Base-by-base conservation (phyloP, 2,888 invertebrate genomes). In the Urechis unicinctus region DNA sequence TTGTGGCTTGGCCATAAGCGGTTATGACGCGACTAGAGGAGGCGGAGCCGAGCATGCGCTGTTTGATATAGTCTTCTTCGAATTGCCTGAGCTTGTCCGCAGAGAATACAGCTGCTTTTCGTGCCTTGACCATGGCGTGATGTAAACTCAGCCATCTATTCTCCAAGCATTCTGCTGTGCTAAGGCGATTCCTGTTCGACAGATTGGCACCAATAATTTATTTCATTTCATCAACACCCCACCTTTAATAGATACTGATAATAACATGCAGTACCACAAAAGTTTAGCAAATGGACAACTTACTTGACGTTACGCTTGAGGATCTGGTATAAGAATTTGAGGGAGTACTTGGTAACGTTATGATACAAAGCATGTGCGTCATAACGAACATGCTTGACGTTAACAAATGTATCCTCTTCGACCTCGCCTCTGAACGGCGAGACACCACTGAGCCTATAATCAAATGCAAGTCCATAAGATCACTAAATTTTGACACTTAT, bases 101-200 rank as follows among this genome's bases (percentile, higher is more conserved):
- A 55, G 89, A 82, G 82, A 95, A 94, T 61, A 88, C 82, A 29
- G 91, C 88, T 55, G 90, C 82, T 77, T 95, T 93, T 31, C 95
- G 83, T 78, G 92, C 90, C 79, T 88, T 89, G 69, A 91, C 88
- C 88, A 95, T 91, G 75, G 87, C 90, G 77, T 95, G 93, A 41
- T 89, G 88, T 44, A 91, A 88, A 67, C 90, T 83, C 55, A 98
- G 83, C 96, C 97, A 97, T 77, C 94, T 86, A 79, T 96, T 94
- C 75, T 95, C 94, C 75, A 91, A 85, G 71, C 93, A 93, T 79
- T 97, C 96, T 77, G 95, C 95, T 0, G 90, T 87, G 48, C 88
- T 85, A 61, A 96, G 93, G 70, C 97, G 84, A 85, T 96, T 95
- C 66, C 91, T 92, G 72, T 53, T 82, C 17, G 17, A 36, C 36